phyloP scores from a whole-genome alignment of 2,113 vertebrate species.

The Neogale vison region DNA sequence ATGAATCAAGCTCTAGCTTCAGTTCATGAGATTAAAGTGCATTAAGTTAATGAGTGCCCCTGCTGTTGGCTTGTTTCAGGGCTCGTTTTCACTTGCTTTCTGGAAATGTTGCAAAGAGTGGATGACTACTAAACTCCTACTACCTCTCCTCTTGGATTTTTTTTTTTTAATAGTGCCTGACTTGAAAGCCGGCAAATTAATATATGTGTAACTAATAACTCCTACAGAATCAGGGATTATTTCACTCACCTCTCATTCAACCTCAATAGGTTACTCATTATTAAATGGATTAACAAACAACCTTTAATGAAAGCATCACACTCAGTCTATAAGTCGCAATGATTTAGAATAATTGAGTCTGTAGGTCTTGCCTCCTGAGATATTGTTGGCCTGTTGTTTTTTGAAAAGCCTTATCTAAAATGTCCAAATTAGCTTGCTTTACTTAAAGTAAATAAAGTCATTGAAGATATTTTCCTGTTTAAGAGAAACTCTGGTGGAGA shows the following conservation, averaged over 20 bases:
- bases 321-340: not conserved
- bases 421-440: not conserved
- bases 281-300: constrained; percentile 39
- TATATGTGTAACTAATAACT: constrained; percentile 36
- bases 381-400: not conserved
- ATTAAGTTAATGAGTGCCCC: constrained; percentile 1
- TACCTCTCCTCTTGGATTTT: not conserved
- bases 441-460: not conserved
- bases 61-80: not conserved
- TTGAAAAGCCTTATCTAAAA: not conserved
- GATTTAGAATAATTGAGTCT: not conserved
- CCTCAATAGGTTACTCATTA: constrained; percentile 36
- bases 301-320: not conserved
- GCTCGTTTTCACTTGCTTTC: constrained; percentile 49
- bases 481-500: not conserved
- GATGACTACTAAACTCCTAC: not conserved
- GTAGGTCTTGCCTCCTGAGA: not conserved
- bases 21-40: not conserved
- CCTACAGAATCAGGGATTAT: constrained; percentile 10
- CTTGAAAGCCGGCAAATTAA: constrained; percentile 51
- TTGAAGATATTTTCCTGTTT: not conserved
- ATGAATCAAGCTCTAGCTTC: not conserved
- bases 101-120: constrained; percentile 31
- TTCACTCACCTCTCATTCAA: constrained; percentile 8
- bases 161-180: not conserved